Evolutionary conservation across 2,888 invertebrate species (phyloP), one percentile per base, ranked within the genome.

Genomic region (Cephus runcator): DNA sequence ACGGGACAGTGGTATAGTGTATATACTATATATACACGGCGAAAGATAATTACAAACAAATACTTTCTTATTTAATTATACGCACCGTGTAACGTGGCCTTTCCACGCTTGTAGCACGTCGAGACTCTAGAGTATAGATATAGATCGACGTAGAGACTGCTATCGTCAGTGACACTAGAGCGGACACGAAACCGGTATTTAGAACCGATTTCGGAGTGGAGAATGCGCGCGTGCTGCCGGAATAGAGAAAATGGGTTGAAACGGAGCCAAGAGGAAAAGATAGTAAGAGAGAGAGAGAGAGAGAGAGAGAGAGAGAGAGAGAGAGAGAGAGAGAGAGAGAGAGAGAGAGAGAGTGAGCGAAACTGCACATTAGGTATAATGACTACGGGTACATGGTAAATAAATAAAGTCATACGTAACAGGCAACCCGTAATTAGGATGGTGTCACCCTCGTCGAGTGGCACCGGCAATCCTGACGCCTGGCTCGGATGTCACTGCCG

Each of bases 341-440:
- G 11, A 12, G 36, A 40, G 12, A 40, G 40, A 36, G 35, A 36
- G 36, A 36, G 30, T 12, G 31, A 85, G 83, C 85, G 85, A 81
- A 88, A 87, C 87, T 86, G 81, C 82, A 82, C 87, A 88, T 90
- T 87, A 87, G 79, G 81, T 77, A 80, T 82, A 86, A 88, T 89
- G 87, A 83, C 83, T 78, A 73, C 75, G 79, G 79, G 77, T 84
- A 82, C 34, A 86, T 81, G 56, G 86, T 85, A 87, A 89, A 89
- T 89, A 89, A 89, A 89, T 89, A 87, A 90, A 89, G 81, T 86
- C 82, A 81, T 82, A 81, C 80, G 87, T 85, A 87, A 87, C 82
- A 75, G 83, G 87, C 88, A 89, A 89, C 89, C 87, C 83, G 86
- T 89, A 86, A 89, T 90, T 90, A 90, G 78, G 76, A 34, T 80